Percentiles rank a stretch among this genome's conserved stretches.
Evolutionary conservation across 2,113 vertebrate genomes (phyloP).

Genomic region (Microcebus griseorufus): DNA sequence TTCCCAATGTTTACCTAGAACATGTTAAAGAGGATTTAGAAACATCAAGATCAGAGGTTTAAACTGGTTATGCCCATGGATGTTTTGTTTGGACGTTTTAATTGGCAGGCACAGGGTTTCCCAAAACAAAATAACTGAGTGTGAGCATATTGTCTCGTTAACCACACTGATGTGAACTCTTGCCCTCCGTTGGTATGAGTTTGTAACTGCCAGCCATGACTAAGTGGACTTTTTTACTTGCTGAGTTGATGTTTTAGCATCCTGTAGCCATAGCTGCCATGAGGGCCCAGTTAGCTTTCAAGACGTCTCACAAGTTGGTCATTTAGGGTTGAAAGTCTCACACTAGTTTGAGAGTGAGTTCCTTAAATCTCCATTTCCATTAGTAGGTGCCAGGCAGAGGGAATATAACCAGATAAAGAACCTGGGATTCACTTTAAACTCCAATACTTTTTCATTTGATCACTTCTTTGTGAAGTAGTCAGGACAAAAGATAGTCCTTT

Average conservation of each 20-base stretch:
- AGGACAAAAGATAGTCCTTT: background rate
- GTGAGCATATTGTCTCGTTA: background rate
- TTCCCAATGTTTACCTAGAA: background rate
- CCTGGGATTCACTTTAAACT: background rate
- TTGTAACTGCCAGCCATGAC: background rate
- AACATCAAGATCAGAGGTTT: background rate
- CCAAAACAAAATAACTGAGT: background rate
- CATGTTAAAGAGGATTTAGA: background rate
- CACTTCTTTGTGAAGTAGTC: background rate
- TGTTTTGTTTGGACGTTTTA: slow-evolving; percentile 4
- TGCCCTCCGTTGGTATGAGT: background rate
- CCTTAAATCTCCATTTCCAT: background rate
- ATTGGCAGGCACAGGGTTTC: slow-evolving; percentile 8
- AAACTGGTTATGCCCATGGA: background rate
- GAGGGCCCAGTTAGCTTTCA: background rate
- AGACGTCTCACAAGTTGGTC: background rate
- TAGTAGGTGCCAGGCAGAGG: background rate
- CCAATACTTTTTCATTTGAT: background rate
- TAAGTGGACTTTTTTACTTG: background rate
- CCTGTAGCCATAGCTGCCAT: background rate
- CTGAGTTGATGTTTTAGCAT: background rate
- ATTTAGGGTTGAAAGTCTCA: background rate
- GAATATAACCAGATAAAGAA: too few relatives aligned
- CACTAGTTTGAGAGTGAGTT: background rate
- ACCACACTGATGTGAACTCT: background rate